Evolutionary conservation across 2,888 invertebrate species (phyloP).

Genomic region (Drosophila mercatorum): DNA sequence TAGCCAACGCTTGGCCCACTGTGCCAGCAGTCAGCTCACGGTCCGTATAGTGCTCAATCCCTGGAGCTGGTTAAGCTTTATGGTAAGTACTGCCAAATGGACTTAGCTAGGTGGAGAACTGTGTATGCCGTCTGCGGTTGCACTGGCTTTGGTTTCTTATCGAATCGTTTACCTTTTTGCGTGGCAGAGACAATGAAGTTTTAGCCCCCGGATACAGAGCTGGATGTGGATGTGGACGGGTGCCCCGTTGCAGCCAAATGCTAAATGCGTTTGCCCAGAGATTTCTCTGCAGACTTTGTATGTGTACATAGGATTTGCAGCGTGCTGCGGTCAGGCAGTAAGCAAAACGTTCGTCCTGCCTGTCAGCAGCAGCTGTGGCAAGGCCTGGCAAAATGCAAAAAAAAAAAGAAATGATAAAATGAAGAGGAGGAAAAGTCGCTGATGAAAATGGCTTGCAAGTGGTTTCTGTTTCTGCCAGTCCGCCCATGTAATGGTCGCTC

Average conservation of each 20-base stretch:
- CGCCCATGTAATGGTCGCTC: slow-evolving; percentile 72
- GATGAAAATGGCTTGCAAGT: slow-evolving; percentile 78
- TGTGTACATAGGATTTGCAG: slow-evolving; percentile 10
- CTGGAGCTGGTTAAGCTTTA: slow-evolving; percentile 52
- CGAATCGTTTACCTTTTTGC: slow-evolving; percentile 69
- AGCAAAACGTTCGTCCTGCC: slow-evolving; percentile 63
- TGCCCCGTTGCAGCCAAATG: slow-evolving; percentile 43
- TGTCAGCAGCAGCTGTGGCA: slow-evolving; percentile 63
- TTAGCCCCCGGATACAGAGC: slow-evolving; percentile 13
- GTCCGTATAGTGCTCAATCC: neutral
- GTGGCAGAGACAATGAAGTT: slow-evolving; percentile 66
- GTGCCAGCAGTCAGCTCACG: neutral
- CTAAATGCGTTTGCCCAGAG: slow-evolving; percentile 51
- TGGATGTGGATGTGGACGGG: slow-evolving; percentile 2
- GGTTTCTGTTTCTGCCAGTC: slow-evolving; percentile 75
- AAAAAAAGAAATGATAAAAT: neutral
- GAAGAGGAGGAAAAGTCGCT: slow-evolving; percentile 56
- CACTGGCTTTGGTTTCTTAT: slow-evolving; percentile 48
- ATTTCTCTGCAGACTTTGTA: slow-evolving; percentile 34
- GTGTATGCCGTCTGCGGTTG: slow-evolving; percentile 35
- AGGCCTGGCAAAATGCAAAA: neutral
- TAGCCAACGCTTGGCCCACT: neutral
- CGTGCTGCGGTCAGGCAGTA: slow-evolving; percentile 63
- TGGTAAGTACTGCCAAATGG: slow-evolving; percentile 57
- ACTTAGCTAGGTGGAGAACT: slow-evolving; percentile 16